Conservation (phyloP, 2,797 vertebrate genomes). For the Eulemur rubriventer region DNA sequence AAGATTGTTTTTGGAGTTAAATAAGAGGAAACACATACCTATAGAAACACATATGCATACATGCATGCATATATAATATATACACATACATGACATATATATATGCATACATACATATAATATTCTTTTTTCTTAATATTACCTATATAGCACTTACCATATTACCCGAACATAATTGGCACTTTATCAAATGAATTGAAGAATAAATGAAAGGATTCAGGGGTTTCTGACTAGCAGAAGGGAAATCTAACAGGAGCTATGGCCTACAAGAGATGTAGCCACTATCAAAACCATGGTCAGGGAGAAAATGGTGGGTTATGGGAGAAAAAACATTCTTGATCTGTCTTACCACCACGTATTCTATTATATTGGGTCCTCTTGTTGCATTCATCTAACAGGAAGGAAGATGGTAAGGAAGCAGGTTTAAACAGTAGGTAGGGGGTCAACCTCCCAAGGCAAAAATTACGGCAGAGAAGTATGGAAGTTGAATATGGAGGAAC, state of each 20-base stretch:
- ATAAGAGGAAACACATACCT: not conserved
- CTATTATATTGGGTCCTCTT: not conserved
- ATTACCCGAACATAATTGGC: not conserved
- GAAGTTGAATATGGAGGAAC: not conserved
- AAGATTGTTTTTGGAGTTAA: constrained; percentile 19
- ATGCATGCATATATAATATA: not conserved
- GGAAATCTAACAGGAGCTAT: not conserved
- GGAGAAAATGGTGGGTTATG: not conserved
- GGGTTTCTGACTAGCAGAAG: not conserved
- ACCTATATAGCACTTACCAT: not conserved
- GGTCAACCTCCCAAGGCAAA: not conserved
- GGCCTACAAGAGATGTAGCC: not conserved
- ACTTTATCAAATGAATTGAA: not conserved
- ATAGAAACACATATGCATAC: not conserved
- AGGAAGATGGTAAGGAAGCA: not conserved
- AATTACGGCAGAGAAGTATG: not conserved
- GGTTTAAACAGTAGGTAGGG: not conserved
- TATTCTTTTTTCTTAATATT: constrained; percentile 1
- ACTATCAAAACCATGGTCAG: not conserved
- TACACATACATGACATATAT: not conserved
- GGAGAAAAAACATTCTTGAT: not conserved
- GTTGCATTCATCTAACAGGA: not conserved
- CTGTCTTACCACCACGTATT: not conserved
- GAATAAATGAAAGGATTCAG: not conserved
- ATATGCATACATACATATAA: not conserved